These are phyloP conservation scores for Epizoanthus illoricatus DNA, from an alignment of 92 coral and sea anemone genomes.

Conservation along the genomic window DNA sequence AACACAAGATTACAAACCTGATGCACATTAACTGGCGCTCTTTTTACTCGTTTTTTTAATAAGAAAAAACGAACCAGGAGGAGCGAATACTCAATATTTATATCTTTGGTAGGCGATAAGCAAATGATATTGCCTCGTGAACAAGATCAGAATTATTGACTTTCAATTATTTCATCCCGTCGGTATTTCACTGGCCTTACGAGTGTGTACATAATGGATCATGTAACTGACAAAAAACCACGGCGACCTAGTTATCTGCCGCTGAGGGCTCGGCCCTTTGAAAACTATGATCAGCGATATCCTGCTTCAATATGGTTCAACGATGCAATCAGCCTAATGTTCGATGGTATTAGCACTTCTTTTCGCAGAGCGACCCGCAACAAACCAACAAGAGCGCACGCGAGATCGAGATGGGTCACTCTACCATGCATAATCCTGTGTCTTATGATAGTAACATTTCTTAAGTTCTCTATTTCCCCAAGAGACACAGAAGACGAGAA, in stretches of 20 bases:
- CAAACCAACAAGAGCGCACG: slow-evolving; percentile 3
- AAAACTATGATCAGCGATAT: slow-evolving; percentile 7
- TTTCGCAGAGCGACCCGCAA: background rate
- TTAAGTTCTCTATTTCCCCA: background rate
- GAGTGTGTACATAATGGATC: background rate
- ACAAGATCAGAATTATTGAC: background rate
- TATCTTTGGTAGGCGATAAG: no score
- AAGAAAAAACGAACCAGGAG: no score
- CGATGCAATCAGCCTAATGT: slow-evolving; percentile 8
- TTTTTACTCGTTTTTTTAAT: no score
- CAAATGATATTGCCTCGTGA: no score
- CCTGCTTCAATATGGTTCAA: slow-evolving; percentile 27
- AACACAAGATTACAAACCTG: no score
- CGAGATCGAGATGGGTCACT: slow-evolving; percentile 16
- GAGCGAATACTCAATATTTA: no score
- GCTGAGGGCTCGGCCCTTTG: background rate
- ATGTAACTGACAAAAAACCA: slow-evolving; percentile 8
- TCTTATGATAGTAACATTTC: background rate
- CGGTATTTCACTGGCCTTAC: background rate
- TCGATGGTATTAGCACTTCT: background rate
- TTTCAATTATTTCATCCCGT: background rate
- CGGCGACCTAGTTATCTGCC: slow-evolving; percentile 32
- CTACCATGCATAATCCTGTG: slow-evolving; percentile 2
- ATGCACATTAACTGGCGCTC: no score
- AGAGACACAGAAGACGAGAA: background rate